Percentiles rank a stretch among this genome's conserved stretches.
Evolutionary conservation across 1,140 invertebrate species (phyloP).

Genomic region (Dreissena polymorpha): DNA sequence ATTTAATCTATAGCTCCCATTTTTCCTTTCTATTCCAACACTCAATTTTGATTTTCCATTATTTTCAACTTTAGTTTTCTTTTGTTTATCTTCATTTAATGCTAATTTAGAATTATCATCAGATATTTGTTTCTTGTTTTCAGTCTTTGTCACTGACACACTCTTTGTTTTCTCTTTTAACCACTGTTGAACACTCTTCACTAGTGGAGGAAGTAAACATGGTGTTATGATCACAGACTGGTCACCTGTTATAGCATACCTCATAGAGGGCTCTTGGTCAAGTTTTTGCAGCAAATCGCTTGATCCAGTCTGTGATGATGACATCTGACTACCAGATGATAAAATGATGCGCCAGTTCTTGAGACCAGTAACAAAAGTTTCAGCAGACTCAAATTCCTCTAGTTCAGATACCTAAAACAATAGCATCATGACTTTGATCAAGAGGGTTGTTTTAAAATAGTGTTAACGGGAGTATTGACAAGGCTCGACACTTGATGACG

Average conservation of each 20-base stretch:
- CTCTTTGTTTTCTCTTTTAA: conserved; percentile 22
- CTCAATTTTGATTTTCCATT: not conserved
- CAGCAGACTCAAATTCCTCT: conserved; percentile 51
- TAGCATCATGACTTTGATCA: not conserved
- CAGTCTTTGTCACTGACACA: conserved; percentile 54
- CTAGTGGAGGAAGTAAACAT: conserved; percentile 66
- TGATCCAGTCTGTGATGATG: conserved; percentile 60
- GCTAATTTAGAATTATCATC: not conserved
- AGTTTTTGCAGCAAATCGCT: conserved; percentile 62
- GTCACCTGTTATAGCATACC: conserved; percentile 65
- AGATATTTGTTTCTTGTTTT: conserved; percentile 38
- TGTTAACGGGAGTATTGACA: no score
- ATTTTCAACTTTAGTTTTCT: not conserved
- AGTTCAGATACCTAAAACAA: conserved; percentile 63
- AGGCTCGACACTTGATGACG: no score
- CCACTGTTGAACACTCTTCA: conserved; percentile 63
- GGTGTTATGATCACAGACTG: conserved; percentile 68
- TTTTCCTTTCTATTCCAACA: not conserved
- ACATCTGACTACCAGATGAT: conserved; percentile 51
- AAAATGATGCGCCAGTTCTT: conserved; percentile 59
- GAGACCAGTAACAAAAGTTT: conserved; percentile 47
- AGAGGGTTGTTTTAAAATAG: no score
- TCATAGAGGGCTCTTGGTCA: conserved; percentile 65
- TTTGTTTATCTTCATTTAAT: conserved; percentile 8
- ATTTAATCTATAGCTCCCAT: conserved; percentile 34